phyloP scores from a whole-genome alignment of 1,140 invertebrate species.

The Babylonia areolata region DNA sequence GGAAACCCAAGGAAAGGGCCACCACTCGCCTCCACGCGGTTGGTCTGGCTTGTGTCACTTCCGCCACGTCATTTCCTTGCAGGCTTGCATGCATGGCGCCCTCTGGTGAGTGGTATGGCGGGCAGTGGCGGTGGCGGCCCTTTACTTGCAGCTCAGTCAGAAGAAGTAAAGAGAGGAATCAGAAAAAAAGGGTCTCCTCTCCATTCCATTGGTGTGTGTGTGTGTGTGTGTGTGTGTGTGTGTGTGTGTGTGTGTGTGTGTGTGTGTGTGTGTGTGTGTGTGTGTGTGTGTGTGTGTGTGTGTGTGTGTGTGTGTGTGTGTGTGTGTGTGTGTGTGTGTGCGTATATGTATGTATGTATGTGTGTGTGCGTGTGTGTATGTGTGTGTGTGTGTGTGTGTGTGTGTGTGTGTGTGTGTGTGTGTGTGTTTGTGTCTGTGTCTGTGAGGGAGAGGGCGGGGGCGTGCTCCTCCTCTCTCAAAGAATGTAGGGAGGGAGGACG shows the following conservation, averaged over 20 bases:
- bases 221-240: constrained; percentile 15
- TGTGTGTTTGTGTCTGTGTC: neutral
- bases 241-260: constrained; percentile 11
- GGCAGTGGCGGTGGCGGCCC: too few species aligned
- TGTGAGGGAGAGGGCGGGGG: neutral
- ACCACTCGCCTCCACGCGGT: too few species aligned
- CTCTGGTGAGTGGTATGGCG: too few species aligned
- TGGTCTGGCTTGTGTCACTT: too few species aligned
- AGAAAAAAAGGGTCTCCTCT: neutral
- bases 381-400: neutral
- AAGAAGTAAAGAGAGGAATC: neutral
- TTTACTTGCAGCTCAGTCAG: too few species aligned
- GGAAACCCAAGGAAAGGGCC: too few species aligned
- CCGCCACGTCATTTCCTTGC: too few species aligned
- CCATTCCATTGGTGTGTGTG: neutral
- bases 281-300: neutral
- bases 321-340: neutral
- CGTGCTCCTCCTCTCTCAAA: neutral
- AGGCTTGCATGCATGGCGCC: neutral
- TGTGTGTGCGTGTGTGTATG: neutral
- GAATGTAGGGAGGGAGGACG: neutral
- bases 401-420: neutral
- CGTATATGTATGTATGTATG: neutral
- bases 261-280: neutral
- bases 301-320: neutral